Evolutionary conservation across 2,797 vertebrate genomes (phyloP), one percentile per base, ranked within the genome.

Genomic region (Amblyopsis hoosieri): DNA sequence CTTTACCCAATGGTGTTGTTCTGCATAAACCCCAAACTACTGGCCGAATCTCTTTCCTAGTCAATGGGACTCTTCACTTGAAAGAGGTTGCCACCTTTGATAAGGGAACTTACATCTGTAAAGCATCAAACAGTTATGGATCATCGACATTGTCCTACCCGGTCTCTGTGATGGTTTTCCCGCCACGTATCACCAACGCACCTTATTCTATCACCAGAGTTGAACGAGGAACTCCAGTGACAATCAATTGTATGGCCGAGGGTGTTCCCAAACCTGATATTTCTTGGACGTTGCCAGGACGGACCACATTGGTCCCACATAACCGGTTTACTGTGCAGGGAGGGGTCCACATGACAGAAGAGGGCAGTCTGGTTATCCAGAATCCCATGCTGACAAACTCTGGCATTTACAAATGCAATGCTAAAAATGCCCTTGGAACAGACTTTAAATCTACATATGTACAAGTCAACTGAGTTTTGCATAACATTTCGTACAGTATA

Each of bases 331-430:
- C 85, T 3, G 83, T 76, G 42, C 82, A 92, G 54, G 86, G 91
- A 58, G 90, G 92, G 51, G 86, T 93, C 67, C 84, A 92, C 70
- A 89, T 94, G 91, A 91, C 89, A 5, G 88, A 90, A 47, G 90
- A 93, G 3, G 93, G 93, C 11, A 88, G 85, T 71, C 83, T 94
- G 70, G 78, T 94, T 60, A 91, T 94, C 60, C 90, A 91, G 68
- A 92, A 86, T 51, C 88, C 91, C 1, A 74, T 88, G 53, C 89
- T 93, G 13, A 89, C 85, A 83, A 89, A 94, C 89, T 93, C 92
- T 71, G 93, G 93, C 57, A 93, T 94, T 83, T 94, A 94, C 74
- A 94, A 93, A 81, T 94, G 93, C 73, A 94, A 93, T 2, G 92
- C 91, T 10, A 93, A 90, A 79, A 94, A 91, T 12, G 86, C 91